Conservation (phyloP, 2,888 invertebrate species). For the Cephus spinipes region DNA sequence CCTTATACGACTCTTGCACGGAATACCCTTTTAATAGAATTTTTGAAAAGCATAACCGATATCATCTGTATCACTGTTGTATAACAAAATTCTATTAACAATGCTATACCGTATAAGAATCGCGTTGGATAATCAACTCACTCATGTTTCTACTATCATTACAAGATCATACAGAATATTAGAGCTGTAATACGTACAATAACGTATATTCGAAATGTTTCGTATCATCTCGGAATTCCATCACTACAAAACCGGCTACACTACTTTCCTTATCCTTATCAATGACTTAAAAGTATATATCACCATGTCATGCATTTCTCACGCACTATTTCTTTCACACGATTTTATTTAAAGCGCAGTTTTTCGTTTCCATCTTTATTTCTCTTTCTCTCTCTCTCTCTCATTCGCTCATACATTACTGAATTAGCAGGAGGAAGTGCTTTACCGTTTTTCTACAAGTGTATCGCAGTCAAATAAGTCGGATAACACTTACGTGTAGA, state of each 20-base stretch:
- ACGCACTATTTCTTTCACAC: not conserved
- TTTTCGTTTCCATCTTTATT: slow-evolving; percentile 11
- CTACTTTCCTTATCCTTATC: slow-evolving; percentile 36
- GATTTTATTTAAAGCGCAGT: not conserved
- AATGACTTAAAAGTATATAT: slow-evolving; percentile 49
- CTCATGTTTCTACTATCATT: not conserved
- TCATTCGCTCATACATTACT: slow-evolving; percentile 11
- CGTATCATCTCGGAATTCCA: not conserved
- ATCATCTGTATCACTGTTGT: not conserved
- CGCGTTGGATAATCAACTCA: not conserved
- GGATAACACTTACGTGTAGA: not conserved
- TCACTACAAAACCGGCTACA: slow-evolving; percentile 14
- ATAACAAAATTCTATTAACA: not conserved
- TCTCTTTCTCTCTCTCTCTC: slow-evolving; percentile 14
- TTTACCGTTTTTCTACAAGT: not conserved
- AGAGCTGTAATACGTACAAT: not conserved
- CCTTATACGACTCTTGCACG: not conserved
- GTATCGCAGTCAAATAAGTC: not conserved
- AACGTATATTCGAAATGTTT: not conserved
- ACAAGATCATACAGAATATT: not conserved
- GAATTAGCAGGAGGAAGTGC: not conserved
- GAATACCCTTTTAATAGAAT: not conserved
- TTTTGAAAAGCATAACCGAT: not conserved
- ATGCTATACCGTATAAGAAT: not conserved
- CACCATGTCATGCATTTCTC: slow-evolving; percentile 33